Evolutionary conservation across 64 coral and sea anemone species (phyloP).

Genomic region (Montipora cactus): DNA sequence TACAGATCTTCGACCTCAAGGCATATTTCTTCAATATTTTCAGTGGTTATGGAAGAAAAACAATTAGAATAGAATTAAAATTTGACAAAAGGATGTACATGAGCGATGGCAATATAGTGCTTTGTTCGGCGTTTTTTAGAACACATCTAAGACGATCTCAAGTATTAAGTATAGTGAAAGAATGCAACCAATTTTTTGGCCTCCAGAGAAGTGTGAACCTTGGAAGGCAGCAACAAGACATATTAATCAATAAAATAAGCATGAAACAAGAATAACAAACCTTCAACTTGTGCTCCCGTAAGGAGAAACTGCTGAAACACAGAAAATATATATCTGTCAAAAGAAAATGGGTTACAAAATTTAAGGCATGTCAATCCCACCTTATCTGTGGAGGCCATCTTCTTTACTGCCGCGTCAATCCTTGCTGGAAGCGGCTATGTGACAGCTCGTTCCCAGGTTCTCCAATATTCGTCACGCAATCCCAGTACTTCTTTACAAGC

Average conservation of each 20-base stretch:
- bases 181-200: slow-evolving; percentile 4
- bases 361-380: background rate
- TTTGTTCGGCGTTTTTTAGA: background rate
- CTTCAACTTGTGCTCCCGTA: slow-evolving; percentile 90
- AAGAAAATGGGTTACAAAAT: background rate
- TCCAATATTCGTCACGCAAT: background rate
- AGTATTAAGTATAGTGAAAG: background rate
- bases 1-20: background rate
- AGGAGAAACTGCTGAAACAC: slow-evolving; percentile 84
- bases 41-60: too few relatives aligned
- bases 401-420: background rate
- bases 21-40: too few relatives aligned
- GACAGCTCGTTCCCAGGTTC: slow-evolving; percentile 31
- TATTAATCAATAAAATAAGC: slow-evolving; percentile 13
- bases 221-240: background rate
- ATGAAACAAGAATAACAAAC: slow-evolving; percentile 64
- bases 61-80: background rate
- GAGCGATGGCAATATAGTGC: background rate
- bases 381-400: slow-evolving; percentile 57
- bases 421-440: slow-evolving; percentile 7
- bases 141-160: background rate
- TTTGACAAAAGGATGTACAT: background rate
- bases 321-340: slow-evolving; percentile 57
- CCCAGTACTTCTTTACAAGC: too few relatives aligned
- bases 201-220: background rate